phyloP scores from a whole-genome alignment of 2,113 vertebrate genomes.

The Albula glossodonta region DNA sequence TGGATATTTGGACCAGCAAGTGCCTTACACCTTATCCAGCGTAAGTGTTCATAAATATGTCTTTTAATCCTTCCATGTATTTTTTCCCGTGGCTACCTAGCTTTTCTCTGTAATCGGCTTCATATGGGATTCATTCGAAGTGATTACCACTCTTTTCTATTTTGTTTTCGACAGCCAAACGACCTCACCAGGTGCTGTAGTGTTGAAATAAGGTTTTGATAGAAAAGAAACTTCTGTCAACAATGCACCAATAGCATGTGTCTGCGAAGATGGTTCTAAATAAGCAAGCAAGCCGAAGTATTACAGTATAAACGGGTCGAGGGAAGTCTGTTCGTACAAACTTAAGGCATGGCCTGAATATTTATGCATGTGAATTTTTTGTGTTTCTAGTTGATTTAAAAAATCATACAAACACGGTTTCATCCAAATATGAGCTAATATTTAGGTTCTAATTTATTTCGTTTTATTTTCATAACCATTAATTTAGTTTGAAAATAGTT shows the following conservation, averaged over 20 bases:
- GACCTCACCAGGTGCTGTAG: not conserved
- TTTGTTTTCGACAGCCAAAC: constrained; percentile 14
- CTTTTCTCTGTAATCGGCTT: constrained; percentile 38
- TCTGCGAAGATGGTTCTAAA: not conserved
- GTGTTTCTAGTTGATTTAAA: no score
- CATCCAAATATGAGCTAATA: no score
- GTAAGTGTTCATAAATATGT: constrained; percentile 71
- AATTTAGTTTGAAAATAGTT: not conserved
- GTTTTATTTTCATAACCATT: not conserved
- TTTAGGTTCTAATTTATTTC: not conserved
- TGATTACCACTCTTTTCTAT: constrained; percentile 44
- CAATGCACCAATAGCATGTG: not conserved
- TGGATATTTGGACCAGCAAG: constrained; percentile 95
- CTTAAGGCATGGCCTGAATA: not conserved
- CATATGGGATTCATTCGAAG: constrained; percentile 57
- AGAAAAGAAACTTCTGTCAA: not conserved
- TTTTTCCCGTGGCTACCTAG: constrained; percentile 32
- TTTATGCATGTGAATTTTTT: not conserved
- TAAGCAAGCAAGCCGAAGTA: not conserved
- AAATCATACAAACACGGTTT: no score
- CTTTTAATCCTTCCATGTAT: constrained; percentile 10
- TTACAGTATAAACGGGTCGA: not conserved
- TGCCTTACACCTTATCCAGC: constrained; percentile 91
- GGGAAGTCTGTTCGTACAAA: no score
- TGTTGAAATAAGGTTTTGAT: not conserved